A percentile compares a stretch with the other conserved stretches of the same genome.
phyloP scores from a whole-genome alignment of 2,888 invertebrate genomes.

The Cosmia pyralina region DNA sequence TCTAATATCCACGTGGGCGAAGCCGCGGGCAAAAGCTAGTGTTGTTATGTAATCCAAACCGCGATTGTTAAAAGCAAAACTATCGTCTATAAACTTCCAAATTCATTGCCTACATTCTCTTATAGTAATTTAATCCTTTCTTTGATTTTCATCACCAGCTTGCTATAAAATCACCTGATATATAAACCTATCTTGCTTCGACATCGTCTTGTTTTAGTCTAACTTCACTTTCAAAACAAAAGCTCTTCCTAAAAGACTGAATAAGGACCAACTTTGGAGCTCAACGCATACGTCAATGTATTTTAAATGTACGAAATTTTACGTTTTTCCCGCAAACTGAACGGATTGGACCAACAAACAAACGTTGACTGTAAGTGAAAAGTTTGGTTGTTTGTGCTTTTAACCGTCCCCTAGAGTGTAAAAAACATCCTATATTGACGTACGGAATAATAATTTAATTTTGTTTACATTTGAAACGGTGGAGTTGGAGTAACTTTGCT shows the following conservation, averaged over 20 bases:
- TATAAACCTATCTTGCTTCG: conserved; percentile 12
- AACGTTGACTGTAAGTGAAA: conserved; percentile 77
- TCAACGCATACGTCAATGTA: conserved; percentile 59
- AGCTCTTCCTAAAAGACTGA: conserved; percentile 37
- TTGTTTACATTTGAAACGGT: conserved; percentile 68
- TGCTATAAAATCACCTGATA: conserved; percentile 29
- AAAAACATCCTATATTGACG: conserved; percentile 72
- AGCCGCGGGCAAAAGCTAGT: background rate
- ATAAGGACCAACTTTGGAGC: conserved; percentile 46
- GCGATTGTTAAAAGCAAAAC: conserved; percentile 18
- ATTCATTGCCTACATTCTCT: conserved; percentile 29
- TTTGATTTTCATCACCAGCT: conserved; percentile 39
- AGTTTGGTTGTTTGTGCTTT: conserved; percentile 79
- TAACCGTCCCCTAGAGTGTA: conserved; percentile 66
- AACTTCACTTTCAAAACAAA: conserved; percentile 44
- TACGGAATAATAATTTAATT: conserved; percentile 74
- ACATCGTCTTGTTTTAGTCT: conserved; percentile 33
- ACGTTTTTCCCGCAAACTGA: conserved; percentile 66
- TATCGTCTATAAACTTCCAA: conserved; percentile 30
- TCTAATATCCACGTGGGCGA: too few relatives aligned
- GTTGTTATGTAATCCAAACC: background rate
- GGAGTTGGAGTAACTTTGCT: conserved; percentile 64
- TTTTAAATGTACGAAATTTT: conserved; percentile 66
- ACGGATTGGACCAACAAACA: conserved; percentile 72
- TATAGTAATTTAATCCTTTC: conserved; percentile 45